Evolutionary conservation across 2,888 invertebrate genomes (phyloP), one percentile per base, ranked within the genome.

Genomic region (Sphaerophoria taeniata): DNA sequence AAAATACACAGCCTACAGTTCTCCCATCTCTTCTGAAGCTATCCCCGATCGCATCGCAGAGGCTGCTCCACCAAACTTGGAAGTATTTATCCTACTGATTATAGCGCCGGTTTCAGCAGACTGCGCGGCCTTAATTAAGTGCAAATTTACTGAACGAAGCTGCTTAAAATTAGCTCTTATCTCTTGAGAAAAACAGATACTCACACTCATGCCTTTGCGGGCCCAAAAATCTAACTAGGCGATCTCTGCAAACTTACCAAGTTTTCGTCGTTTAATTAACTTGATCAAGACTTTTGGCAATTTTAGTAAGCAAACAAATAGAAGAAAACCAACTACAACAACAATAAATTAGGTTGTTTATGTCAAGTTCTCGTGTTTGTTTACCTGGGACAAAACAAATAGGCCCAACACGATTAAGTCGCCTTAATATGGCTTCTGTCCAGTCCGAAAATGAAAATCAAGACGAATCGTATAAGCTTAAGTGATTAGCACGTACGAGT

Each of bases 51-150:
- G 33, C 14, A 39, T 33, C 56, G 34, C n/a, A 61, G 12, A 31
- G 34, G 39, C 39, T 5, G 24, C 34, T 78, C 74, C 12, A 9
- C 83, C 83, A 75, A 83, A 79, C 53, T 79, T 84, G 75, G 79
- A 79, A 75, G 24, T 84, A 75, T 79, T 84, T 84, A 71, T 74
- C 65, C 49, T 71, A 78, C 78, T 83, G 78, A 83, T 83, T 83
- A 83, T 45, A 73, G 61, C 43, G 60, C 67, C 6, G 71, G 34
- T 76, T 12, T 49, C 6, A 63, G 69, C 72, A 12, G 11, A 78
- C 16, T 70, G 56, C 55, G 60, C 49, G 78, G 55, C 78, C 67
- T 70, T 75, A 84, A 84, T 84, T 79, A 79, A 84, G 78, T 84
- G 75, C 60, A 84, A 84, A 84, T 79, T 78, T 79, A 78, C 78